Evolutionary conservation across 2,113 vertebrate species (phyloP), one percentile per base, ranked within the genome.

Genomic region (Heteronetta atricapilla): DNA sequence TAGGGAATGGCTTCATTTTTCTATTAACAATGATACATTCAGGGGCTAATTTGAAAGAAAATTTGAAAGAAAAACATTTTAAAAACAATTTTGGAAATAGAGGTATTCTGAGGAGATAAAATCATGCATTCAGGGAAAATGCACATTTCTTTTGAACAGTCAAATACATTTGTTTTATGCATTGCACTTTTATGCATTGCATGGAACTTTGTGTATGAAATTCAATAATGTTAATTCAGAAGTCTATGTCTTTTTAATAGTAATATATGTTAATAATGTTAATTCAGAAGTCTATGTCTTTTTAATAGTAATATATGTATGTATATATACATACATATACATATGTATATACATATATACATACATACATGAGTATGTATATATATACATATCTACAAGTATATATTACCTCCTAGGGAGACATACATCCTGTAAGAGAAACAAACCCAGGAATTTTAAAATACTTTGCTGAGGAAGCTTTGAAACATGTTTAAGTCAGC

Each of bases 1-100:
- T 94, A 92, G 72, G 66, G 64, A 92, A 95, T 75, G 12, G 55
- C 96, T 97, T 94, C 48, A 92, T 60, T 93, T 67, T 95, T 89
- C 97, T 96, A 84, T 95, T 95, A 95, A 17, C 63, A 89, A 56
- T 84, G 72, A 93, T 94, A 31, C 12, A 44, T 93, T 94, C 40
- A 89, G 82, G 86, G 20, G 28, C 34, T 92, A 86, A 92, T 92
- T 92, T 95, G 29, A 83, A 48, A 48, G 46, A 48, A 48, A 48
- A 22, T 48, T 48, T 48, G 46, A 48, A 87, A 84, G 31, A 93
- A 88, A 78, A 94, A 60, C 18, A 36, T 66, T 91, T 89, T 83
- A 2, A 76, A 90, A 86, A 60, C 6, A 50, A 4, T 76, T 80
- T 72, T 66, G 26, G 42, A 25, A 50, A 90, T 75, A 66, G 19